Base-by-base conservation (phyloP, 2,797 vertebrate genomes). In the Neosilurus mollespiculum region DNA sequence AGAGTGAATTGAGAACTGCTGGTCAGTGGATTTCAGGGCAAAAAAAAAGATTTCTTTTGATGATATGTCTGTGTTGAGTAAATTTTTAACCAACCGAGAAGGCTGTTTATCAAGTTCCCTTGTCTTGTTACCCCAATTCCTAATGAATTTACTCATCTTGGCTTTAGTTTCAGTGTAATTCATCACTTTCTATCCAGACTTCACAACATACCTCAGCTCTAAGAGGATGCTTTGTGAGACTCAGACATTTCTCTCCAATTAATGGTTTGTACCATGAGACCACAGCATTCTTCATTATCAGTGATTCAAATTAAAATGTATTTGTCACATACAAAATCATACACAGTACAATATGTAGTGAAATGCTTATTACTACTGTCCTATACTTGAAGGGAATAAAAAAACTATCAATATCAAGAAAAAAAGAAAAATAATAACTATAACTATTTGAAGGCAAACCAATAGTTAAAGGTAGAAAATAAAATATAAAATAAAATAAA, bases 1-100 rank as follows among this genome's bases (percentile, higher is more conserved):
- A 85, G 67, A 81, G 30, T 75, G 73, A 80, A 86, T 58, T 86
- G 78, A 87, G 73, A 87, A 76, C 2, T 11, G 56, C 73, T 64
- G 73, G 80, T 85, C 80, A 85, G 72, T 69, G 26, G 26, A 51
- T 58, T 81, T 56, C 62, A 69, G 70, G 78, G 76, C n/a, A 65
- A 5, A 69, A 62, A 61, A 49, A 85, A 83, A 78, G 51, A 82
- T 82, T 75, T 73, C 66, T 65, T 84, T 20, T 82, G 66, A 80
- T 75, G 71, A 83, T 82, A 71, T 83, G 73, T 81, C 78, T 56
- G 78, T 61, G 67, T 18, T 12, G 34, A 59, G 65, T 81, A 84
- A 84, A 86, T 81, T 67, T 83, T 64, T 43, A 70, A 59, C 76
- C 56, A 51, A 78, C 70, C 20, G 24, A 53, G 81, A 49, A 81